Percentiles rank a stretch among this genome's conserved stretches.
Evolutionary conservation across 2,797 vertebrate genomes (phyloP).

Genomic region (Galaxias olidus): DNA sequence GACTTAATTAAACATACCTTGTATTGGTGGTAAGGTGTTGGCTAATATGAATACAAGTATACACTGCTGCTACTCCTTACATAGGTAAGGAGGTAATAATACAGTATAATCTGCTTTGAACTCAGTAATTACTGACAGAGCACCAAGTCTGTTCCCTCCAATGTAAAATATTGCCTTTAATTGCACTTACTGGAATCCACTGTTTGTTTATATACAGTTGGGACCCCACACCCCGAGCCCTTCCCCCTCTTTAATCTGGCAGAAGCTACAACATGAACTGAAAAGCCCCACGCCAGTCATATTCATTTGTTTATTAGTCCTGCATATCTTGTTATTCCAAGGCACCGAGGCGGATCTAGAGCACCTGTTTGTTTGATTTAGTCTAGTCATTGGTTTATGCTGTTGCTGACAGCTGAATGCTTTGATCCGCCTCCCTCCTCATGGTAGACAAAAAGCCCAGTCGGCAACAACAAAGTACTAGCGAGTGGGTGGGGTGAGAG

Average conservation of each 20-base stretch:
- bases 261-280: background rate
- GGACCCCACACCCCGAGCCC: too few species aligned
- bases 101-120: too few species aligned
- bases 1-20: too few species aligned
- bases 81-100: too few species aligned
- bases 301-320: constrained; percentile 3
- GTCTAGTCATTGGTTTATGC: constrained; percentile 23
- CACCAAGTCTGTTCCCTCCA: too few species aligned
- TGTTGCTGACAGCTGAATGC: constrained; percentile 25
- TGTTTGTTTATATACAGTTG: too few species aligned
- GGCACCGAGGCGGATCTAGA: constrained; percentile 19
- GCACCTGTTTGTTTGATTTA: constrained; percentile 45
- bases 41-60: too few species aligned
- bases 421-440: constrained; percentile 32
- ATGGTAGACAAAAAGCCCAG: constrained; percentile 38
- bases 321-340: constrained; percentile 1
- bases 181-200: too few species aligned
- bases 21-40: too few species aligned
- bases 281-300: background rate
- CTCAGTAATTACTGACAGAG: too few species aligned
- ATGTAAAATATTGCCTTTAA: too few species aligned
- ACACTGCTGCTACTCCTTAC: too few species aligned
- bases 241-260: constrained; percentile 4
- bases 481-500: background rate
- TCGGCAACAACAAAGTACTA: constrained; percentile 31